These are phyloP conservation scores for Troides oblongomaculatus DNA, from an alignment of 2,888 invertebrate species.

Conservation along the genomic window DNA sequence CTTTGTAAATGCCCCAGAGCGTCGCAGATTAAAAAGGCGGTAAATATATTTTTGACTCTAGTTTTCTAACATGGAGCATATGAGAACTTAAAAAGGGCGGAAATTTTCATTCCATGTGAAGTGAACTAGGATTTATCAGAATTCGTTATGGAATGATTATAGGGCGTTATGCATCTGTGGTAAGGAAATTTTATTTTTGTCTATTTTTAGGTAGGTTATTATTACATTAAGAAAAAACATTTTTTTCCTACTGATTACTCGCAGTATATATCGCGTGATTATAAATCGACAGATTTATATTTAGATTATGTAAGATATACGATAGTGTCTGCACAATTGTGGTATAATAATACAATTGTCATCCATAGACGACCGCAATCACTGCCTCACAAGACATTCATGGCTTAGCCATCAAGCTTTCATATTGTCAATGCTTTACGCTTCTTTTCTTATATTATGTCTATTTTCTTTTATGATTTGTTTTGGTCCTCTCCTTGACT, in stretches of 20 bases:
- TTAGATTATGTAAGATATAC: slow-evolving; percentile 10
- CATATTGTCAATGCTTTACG: slow-evolving; percentile 72
- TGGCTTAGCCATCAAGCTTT: slow-evolving; percentile 75
- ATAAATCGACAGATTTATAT: slow-evolving; percentile 2
- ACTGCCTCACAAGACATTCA: slow-evolving; percentile 80
- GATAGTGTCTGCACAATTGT: slow-evolving; percentile 27
- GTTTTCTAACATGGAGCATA: not conserved
- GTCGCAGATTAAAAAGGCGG: not conserved
- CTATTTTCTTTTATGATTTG: slow-evolving; percentile 56
- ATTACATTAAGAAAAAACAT: no score
- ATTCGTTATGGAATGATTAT: no score
- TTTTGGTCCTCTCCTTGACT: slow-evolving; percentile 60
- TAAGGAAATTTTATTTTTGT: no score
- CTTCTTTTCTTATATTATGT: slow-evolving; percentile 67
- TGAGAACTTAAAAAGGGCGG: not conserved
- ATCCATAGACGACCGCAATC: slow-evolving; percentile 70
- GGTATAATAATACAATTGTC: slow-evolving; percentile 34
- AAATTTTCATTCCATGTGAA: no score
- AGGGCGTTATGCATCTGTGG: no score
- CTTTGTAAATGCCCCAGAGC: not conserved
- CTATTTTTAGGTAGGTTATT: no score
- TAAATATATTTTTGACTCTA: not conserved
- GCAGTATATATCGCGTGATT: not conserved
- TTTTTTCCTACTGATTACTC: not conserved
- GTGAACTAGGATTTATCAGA: no score